These are phyloP conservation scores for Lepetodrilus schrolli DNA, from an alignment of 2,888 invertebrate genomes.

Conservation along the genomic window DNA sequence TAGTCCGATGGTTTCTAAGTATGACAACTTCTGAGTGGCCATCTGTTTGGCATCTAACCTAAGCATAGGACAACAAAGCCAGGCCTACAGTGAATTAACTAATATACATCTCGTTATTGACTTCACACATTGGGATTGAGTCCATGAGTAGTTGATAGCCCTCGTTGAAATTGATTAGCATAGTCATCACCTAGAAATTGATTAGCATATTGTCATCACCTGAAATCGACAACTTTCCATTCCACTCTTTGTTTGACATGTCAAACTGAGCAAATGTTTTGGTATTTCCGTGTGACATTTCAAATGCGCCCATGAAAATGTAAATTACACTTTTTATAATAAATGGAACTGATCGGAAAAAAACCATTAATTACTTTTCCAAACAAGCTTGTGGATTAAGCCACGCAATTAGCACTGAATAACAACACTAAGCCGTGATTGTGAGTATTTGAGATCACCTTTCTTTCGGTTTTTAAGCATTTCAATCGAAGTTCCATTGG, in stretches of 20 bases:
- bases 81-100: not conserved
- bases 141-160: not conserved
- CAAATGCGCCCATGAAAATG: no score
- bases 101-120: not conserved
- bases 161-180: not conserved
- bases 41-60: not conserved
- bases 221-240: not conserved
- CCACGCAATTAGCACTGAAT: not conserved
- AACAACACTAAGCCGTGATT: not conserved
- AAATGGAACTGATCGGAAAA: slow-evolving; percentile 4
- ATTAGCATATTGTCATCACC: not conserved
- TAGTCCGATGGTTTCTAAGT: not conserved
- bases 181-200: no score
- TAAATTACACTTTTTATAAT: not conserved
- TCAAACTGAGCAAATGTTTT: not conserved
- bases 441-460: not conserved
- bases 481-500: not conserved
- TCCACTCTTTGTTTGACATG: not conserved
- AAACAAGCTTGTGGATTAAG: not conserved
- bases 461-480: slow-evolving; percentile 4
- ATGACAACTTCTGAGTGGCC: not conserved
- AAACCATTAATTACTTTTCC: slow-evolving; percentile 8
- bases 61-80: not conserved
- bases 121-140: not conserved
- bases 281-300: no score